Conservation (phyloP, 2,888 invertebrate species). For the Eilema depressum region DNA sequence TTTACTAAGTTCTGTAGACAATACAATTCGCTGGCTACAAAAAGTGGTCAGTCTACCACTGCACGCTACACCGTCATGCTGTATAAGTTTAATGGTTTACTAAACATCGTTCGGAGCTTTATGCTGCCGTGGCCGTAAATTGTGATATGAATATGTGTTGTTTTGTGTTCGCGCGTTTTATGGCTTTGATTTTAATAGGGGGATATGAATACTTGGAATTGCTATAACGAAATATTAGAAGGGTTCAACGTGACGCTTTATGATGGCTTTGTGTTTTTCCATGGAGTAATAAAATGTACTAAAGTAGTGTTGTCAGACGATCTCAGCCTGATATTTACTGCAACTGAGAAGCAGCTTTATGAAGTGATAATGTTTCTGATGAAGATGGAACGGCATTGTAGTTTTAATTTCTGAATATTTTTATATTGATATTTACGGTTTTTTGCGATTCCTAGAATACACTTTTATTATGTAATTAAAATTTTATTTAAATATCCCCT, state of each 20-base stretch:
- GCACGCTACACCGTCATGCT: neutral
- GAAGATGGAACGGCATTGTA: too few relatives aligned
- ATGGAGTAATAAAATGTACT: neutral
- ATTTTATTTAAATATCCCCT: too few relatives aligned
- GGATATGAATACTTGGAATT: constrained; percentile 8
- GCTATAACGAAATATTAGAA: constrained; percentile 10
- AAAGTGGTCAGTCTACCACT: neutral
- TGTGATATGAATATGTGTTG: constrained; percentile 14
- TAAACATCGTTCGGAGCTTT: constrained; percentile 19
- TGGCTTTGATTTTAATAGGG: constrained; percentile 1
- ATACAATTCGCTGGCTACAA: neutral
- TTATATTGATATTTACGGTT: too few relatives aligned
- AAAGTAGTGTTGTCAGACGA: neutral
- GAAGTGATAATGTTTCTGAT: too few relatives aligned
- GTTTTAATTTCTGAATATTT: too few relatives aligned
- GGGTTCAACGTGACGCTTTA: neutral
- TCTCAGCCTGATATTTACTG: neutral
- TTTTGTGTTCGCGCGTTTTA: constrained; percentile 13
- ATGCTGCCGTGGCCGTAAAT: constrained; percentile 21
- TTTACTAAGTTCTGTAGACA: neutral
- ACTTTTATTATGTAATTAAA: too few relatives aligned
- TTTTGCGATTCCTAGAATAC: too few relatives aligned
- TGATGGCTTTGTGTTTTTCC: neutral
- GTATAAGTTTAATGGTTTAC: constrained; percentile 20
- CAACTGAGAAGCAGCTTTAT: too few relatives aligned